Conservation (phyloP, 2,888 invertebrate species). For the Ornithoptera priamus region DNA sequence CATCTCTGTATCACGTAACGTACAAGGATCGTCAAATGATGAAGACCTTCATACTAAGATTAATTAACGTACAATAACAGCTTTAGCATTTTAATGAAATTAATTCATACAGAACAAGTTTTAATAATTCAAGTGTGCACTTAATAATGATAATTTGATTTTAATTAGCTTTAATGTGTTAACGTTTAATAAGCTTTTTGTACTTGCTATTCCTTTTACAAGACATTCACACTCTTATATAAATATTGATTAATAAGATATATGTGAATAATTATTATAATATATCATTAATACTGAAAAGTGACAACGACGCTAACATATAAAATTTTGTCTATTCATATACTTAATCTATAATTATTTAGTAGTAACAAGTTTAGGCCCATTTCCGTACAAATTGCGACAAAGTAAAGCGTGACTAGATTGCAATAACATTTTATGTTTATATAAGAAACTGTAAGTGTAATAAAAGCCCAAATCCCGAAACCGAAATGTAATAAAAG, state of each 20-base stretch:
- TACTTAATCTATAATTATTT: too few relatives aligned
- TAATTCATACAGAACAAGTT: background rate
- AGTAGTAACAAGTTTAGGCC: background rate
- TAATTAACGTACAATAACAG: background rate
- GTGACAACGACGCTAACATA: too few relatives aligned
- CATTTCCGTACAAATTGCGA: constrained; percentile 9
- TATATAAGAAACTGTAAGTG: constrained; percentile 66
- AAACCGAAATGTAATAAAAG: constrained; percentile 75
- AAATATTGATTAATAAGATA: too few relatives aligned
- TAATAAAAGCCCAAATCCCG: constrained; percentile 70
- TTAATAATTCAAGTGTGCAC: background rate
- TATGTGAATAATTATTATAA: too few relatives aligned
- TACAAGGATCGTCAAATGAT: background rate
- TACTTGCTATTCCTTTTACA: background rate
- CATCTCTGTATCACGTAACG: background rate
- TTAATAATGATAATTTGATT: background rate
- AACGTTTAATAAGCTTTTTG: background rate
- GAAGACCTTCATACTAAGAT: background rate
- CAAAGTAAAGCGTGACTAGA: constrained; percentile 19
- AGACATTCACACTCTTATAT: too few relatives aligned
- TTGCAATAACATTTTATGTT: constrained; percentile 55
- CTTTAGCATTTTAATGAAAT: background rate
- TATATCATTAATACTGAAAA: too few relatives aligned
- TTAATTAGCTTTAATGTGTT: constrained; percentile 1
- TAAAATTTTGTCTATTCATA: too few relatives aligned